These are phyloP conservation scores for Sebastes schlegelii DNA, from an alignment of 2,113 vertebrate genomes.

Conservation along the genomic window DNA sequence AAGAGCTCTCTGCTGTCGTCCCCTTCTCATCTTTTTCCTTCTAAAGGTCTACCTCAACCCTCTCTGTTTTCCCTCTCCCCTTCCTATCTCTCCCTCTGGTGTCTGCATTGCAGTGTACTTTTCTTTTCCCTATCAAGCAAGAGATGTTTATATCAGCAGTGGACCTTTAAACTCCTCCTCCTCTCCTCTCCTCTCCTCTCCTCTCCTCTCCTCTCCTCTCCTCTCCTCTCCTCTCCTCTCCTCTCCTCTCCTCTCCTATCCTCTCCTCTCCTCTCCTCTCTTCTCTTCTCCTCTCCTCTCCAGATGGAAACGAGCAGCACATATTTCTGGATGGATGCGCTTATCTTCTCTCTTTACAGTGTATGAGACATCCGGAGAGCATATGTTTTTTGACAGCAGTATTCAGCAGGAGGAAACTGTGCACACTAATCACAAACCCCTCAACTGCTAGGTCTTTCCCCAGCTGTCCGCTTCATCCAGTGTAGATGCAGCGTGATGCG, in stretches of 20 bases:
- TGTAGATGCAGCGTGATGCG: slow-evolving; percentile 4
- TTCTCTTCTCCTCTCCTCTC: background rate
- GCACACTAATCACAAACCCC: slow-evolving; percentile 36
- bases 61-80: slow-evolving; percentile 26
- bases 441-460: slow-evolving; percentile 6
- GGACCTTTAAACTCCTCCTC: slow-evolving; percentile 37
- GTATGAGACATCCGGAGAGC: slow-evolving; percentile 48
- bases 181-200: background rate
- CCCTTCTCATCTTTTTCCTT: slow-evolving; percentile 58
- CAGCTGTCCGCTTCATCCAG: slow-evolving; percentile 26
- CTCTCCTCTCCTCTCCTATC: no score
- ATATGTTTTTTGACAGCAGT: slow-evolving; percentile 60
- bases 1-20: slow-evolving; percentile 60
- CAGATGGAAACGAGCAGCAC: slow-evolving; percentile 38
- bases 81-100: slow-evolving; percentile 38
- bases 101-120: slow-evolving; percentile 79
- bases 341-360: slow-evolving; percentile 18
- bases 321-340: slow-evolving; percentile 43
- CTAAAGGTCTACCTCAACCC: slow-evolving; percentile 34
- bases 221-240: no score
- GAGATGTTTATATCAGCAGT: slow-evolving; percentile 63
- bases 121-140: slow-evolving; percentile 54
- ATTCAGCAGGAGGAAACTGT: slow-evolving; percentile 51
- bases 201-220: background rate
- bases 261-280: no score